Conservation (phyloP, 2,113 vertebrate genomes). For the Cebidichthys violaceus region DNA sequence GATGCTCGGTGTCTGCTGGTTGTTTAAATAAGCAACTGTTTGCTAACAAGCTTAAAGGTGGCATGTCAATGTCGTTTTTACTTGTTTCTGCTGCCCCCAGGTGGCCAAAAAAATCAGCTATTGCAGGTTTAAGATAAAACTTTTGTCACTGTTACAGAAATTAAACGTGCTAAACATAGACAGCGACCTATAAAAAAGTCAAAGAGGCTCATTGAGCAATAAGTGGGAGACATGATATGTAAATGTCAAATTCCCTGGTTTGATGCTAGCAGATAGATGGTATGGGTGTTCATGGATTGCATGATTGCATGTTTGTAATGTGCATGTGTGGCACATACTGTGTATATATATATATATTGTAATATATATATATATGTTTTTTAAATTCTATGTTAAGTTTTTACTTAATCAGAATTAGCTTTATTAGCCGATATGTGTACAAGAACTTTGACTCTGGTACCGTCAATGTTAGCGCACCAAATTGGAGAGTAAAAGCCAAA, state of each 20-base stretch:
- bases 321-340: neutral
- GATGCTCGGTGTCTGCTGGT: neutral
- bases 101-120: neutral
- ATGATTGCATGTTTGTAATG: conserved; percentile 26
- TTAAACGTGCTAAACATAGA: neutral
- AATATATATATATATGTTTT: neutral
- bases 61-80: neutral
- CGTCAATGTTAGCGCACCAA: too few relatives aligned
- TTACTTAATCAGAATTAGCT: too few relatives aligned
- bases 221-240: neutral
- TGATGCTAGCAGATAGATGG: neutral
- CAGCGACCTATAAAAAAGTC: neutral
- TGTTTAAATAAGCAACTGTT: neutral
- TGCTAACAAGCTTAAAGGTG: neutral
- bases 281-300: conserved; percentile 4
- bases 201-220: conserved; percentile 18
- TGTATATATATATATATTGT: neutral
- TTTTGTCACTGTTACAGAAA: neutral
- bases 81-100: neutral
- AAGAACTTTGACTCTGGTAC: too few relatives aligned
- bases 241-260: conserved; percentile 30
- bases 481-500: too few relatives aligned
- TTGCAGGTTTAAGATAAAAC: neutral
- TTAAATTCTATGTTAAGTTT: too few relatives aligned
- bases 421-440: too few relatives aligned